Evolutionary conservation across 2,888 invertebrate species (phyloP).

Genomic region (Laspeyria flexula): DNA sequence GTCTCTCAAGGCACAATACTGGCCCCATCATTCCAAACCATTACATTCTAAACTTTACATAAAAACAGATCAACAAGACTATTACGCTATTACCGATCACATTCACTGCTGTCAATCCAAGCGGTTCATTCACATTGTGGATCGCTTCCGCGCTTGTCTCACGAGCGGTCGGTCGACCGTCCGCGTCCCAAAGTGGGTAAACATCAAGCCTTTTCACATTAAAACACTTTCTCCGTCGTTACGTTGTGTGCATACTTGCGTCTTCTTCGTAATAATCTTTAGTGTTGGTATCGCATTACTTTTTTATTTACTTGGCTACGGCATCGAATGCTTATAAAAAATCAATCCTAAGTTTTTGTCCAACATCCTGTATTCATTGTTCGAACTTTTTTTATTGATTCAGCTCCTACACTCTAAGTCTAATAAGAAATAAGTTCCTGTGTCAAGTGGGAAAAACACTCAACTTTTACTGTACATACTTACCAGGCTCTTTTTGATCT

Average conservation of each 20-base stretch:
- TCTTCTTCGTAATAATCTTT: conserved; percentile 31
- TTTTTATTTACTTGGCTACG: conserved; percentile 5
- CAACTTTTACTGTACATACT: too few relatives aligned
- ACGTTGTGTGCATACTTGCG: conserved; percentile 22
- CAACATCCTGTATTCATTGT: too few relatives aligned
- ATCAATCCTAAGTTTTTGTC: too few relatives aligned
- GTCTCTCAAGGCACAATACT: neutral
- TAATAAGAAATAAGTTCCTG: too few relatives aligned
- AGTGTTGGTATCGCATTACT: conserved; percentile 20
- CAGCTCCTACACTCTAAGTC: too few relatives aligned
- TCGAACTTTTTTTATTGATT: too few relatives aligned
- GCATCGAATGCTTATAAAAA: too few relatives aligned
- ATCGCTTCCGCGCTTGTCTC: conserved; percentile 28
- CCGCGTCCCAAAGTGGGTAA: conserved; percentile 45
- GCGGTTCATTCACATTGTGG: conserved; percentile 8
- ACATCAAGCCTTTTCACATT: conserved; percentile 51
- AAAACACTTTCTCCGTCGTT: conserved; percentile 60
- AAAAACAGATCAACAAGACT: neutral
- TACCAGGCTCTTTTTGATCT: too few relatives aligned
- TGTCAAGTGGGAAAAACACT: too few relatives aligned
- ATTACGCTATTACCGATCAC: neutral
- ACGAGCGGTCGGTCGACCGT: conserved; percentile 9
- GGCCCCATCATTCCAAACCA: neutral
- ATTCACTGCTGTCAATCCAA: conserved; percentile 1
- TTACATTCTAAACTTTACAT: neutral